Conservation (phyloP, 2,113 vertebrate species). For the Myodes glareolus region DNA sequence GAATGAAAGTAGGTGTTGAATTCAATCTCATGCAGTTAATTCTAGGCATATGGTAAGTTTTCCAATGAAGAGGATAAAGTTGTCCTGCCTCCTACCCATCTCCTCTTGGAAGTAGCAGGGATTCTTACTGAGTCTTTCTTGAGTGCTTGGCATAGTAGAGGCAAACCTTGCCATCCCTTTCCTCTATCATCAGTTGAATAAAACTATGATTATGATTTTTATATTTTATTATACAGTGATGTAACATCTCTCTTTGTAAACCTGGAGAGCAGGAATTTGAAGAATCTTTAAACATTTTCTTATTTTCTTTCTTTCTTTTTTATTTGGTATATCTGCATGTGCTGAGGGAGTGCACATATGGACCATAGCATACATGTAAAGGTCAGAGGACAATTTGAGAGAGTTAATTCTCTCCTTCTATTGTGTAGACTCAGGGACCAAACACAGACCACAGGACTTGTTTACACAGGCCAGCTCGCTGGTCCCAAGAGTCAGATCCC, state of each 20-base stretch:
- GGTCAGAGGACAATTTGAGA: too few species aligned
- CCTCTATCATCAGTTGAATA: not conserved
- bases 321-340: not conserved
- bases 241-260: not conserved
- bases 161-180: not conserved
- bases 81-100: not conserved
- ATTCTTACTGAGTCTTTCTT: not conserved
- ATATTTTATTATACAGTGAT: not conserved
- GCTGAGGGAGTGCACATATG: not conserved
- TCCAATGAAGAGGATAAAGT: not conserved
- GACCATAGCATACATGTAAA: not conserved
- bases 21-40: not conserved
- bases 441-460: not conserved
- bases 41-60: not conserved
- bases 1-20: not conserved
- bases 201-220: not conserved
- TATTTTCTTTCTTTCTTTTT: not conserved
- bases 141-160: not conserved
- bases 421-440: too few species aligned
- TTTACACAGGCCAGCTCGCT: too few species aligned
- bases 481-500: not conserved
- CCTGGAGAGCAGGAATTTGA: not conserved
- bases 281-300: not conserved
- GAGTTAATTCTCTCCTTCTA: too few species aligned
- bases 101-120: not conserved